Evolutionary conservation across 2,888 invertebrate species (phyloP), one percentile per base, ranked within the genome.

Genomic region (Chironomus tentans): DNA sequence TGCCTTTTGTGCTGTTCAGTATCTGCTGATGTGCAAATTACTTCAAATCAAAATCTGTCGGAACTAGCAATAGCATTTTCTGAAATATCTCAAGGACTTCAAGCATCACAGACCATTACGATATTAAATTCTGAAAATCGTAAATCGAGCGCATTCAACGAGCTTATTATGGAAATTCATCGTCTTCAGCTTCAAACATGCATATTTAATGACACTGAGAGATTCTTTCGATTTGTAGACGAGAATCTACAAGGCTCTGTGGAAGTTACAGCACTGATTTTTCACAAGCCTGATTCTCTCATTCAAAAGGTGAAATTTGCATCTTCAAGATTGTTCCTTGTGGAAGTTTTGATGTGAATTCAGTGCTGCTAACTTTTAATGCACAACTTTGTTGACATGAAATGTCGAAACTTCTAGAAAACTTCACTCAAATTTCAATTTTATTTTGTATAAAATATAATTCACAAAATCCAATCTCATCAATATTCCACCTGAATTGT

Each of bases 181-280:
- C 78, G 78, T 7, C 79, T 81, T 0, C 80, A 81, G 77, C 80
- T 81, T 72, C 81, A 82, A 76, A 81, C 82, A 0, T 81, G 81
- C 5, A 81, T 84, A 18, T 84, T 82, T 77, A 81, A 81, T 75
- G 80, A 83, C 76, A 76, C 79, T 4, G 81, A 81, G 65, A 77
- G 80, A 22, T 84, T 82, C 79, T 82, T 83, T 65, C 77, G 79
- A 46, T 82, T 82, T 74, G 80, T 84, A 46, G 82, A 82, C 68
- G 77, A 80, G 2, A 81, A 79, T 77, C 79, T 84, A 28, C 78
- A 78, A 68, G 81, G 81, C 24, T 81, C 83, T 61, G 80, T 82
- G 72, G 83, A 83, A 77, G 83, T 81, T 78, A 81, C 81, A n/a
- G 83, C 81, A 78, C 78, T 84, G 68, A 82, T 84, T 77, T 82